phyloP scores from a whole-genome alignment of 2,888 invertebrate species.

The Athalia rosae region DNA sequence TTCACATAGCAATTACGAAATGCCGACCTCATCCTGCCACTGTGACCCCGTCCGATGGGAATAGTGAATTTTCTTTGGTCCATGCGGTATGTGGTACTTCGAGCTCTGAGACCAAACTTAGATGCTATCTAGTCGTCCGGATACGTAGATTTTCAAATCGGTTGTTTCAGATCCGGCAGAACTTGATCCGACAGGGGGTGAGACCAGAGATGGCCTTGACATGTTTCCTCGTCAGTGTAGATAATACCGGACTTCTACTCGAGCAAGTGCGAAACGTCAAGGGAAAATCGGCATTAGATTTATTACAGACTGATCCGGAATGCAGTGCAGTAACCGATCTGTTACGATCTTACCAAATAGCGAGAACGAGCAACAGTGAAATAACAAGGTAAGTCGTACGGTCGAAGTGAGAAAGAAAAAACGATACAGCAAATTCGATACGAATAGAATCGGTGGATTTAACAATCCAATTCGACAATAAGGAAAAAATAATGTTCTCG shows the following conservation, averaged over 20 bases:
- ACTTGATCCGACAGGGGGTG: conserved; percentile 65
- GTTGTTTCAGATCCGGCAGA: conserved; percentile 70
- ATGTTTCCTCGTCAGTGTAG: conserved; percentile 79
- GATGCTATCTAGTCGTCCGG: not conserved
- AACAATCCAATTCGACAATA: too few relatives aligned
- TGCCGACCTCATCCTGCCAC: conserved; percentile 74
- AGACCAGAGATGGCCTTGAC: conserved; percentile 78
- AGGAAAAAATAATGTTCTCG: too few relatives aligned
- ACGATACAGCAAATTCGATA: not conserved
- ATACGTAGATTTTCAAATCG: not conserved
- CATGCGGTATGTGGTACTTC: conserved; percentile 70
- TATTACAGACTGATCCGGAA: conserved; percentile 74
- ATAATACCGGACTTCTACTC: conserved; percentile 59
- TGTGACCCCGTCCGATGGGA: conserved; percentile 76
- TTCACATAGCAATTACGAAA: conserved; percentile 85
- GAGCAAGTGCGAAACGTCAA: conserved; percentile 78
- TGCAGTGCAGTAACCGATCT: conserved; percentile 76
- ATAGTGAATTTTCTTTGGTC: conserved; percentile 79
- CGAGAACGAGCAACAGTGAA: conserved; percentile 50
- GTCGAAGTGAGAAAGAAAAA: not conserved
- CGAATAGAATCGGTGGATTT: too few relatives aligned
- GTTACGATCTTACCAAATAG: conserved; percentile 75
- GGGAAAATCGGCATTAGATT: conserved; percentile 82
- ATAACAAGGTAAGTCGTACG: conserved; percentile 17
- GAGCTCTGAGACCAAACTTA: not conserved